Evolutionary conservation across 2,888 invertebrate species (phyloP), one percentile per base, ranked within the genome.

Genomic region (Sabellastarte sp.): DNA sequence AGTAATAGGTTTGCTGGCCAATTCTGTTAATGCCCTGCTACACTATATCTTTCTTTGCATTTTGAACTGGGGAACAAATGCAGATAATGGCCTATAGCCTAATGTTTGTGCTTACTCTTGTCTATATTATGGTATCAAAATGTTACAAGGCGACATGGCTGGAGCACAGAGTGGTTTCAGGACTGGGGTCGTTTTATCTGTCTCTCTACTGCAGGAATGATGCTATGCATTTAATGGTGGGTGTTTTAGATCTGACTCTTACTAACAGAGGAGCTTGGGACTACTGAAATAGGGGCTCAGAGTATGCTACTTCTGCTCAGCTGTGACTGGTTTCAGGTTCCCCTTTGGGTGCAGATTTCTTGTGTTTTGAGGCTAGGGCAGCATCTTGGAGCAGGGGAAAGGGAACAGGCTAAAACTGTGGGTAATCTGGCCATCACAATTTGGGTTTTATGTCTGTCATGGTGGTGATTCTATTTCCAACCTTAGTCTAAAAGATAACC

Each of bases 151-250:
- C 59, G 24, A 71, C 74, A 50, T 29, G 74, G 72, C 5, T 70
- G 71, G 69, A 62, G 57, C 28, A 56, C 41, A 28, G 65, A 61
- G 58, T 58, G 65, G 51, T 60, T 74, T 15, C 51, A 63, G 20
- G 70, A 70, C 15, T 74, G 74, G 74, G 64, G 68, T 10, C 31
- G 30, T 4, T 74, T 71, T 58, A 26, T 63, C 29, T 58, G 59
- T 15, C 57, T 73, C 26, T 63, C 69, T n/a, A 60, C 73, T 2
- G 67, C 73, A 30, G 74, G 74, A 1, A 53, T 73, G 33, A 74
- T 74, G 74, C 28, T 72, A 50, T 71, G 71, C 57, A 56, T 73
- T 59, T 72, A 74, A 51, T 74, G 70, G 69, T 74, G 72, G 70
- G 63, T 64, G 31, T 68, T 69, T 57, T 73, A 74, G 55, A 67